Base-by-base conservation (phyloP, 2,797 vertebrate species). In the Bradypodion ventrale region DNA sequence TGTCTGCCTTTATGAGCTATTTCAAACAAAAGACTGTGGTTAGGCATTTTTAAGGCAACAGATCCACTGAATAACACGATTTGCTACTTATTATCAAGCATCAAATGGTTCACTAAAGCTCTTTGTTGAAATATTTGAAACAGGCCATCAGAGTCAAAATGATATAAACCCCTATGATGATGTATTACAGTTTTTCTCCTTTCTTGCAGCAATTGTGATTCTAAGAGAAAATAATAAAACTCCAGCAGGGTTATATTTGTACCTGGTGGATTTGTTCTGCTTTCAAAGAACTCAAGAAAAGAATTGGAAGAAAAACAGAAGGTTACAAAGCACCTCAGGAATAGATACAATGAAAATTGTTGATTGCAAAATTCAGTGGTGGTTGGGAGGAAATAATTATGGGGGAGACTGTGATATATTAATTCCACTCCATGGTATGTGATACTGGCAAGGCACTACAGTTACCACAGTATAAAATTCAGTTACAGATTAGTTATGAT, bases 191-290 rank as follows among this genome's bases (percentile, higher is more conserved):
- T 90, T 88, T 86, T 92, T 88, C 85, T 92, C 75, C 90, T 93
- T 91, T 87, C 19, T 49, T 81, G 35, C 2, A 52, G 52, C 56
- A 81, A 76, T 40, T 80, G 52, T 62, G 59, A 75, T 63, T 85
- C 78, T 88, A 80, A 82, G 86, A 91, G 87, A 90, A 90, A 49
- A 52, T 52, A 76, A 85, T 80, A 60, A 66, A 81, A 76, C 80
- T 93, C 93, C 92, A 89, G 78, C 89, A 89, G 88, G 88, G 91
- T 75, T 89, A 84, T 83, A 86, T 78, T 90, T 91, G 83, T 92
- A 81, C 68, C 85, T 91, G 85, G 72, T 88, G 83, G 80, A 87
- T 89, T 89, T 92, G 80, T 90, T 92, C 89, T 90, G 75, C 89
- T 88, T 89, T 88, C 83, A 91, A 81, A 59, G 87, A 89, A 86